phyloP scores from a whole-genome alignment of 2,888 invertebrate genomes.

The Noctua fimbriata region DNA sequence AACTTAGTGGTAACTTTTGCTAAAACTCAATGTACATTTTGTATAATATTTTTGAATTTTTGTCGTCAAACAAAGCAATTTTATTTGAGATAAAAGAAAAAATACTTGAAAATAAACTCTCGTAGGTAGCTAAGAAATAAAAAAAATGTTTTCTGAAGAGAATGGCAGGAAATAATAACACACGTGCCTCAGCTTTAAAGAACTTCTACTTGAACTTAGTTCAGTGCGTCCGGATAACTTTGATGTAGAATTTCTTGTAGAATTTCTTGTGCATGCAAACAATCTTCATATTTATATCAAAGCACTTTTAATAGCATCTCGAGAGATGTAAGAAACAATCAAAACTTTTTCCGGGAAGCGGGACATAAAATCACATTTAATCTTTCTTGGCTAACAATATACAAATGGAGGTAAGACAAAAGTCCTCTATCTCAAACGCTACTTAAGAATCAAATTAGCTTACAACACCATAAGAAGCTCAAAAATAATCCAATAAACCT shows the following conservation, averaged over 20 bases:
- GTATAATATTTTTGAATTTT: neutral
- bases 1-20: neutral
- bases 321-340: neutral
- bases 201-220: constrained; percentile 27
- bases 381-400: neutral
- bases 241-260: neutral
- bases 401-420: constrained; percentile 1
- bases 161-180: constrained; percentile 31
- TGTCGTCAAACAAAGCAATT: neutral
- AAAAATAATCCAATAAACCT: constrained; percentile 23
- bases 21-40: neutral
- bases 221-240: constrained; percentile 21
- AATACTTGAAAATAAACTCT: constrained; percentile 15
- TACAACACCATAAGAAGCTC: neutral
- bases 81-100: constrained; percentile 3
- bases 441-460: constrained; percentile 8
- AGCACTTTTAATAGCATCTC: constrained; percentile 1
- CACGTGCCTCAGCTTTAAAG: constrained; percentile 28
- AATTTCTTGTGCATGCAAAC: constrained; percentile 16
- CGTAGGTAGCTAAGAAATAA: constrained; percentile 24
- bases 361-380: constrained; percentile 7
- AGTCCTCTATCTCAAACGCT: neutral
- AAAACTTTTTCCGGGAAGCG: neutral
- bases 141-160: constrained; percentile 28
- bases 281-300: constrained; percentile 13